These are phyloP conservation scores for Tetranychus piercei DNA, from an alignment of 2,888 invertebrate genomes.

Conservation along the genomic window DNA sequence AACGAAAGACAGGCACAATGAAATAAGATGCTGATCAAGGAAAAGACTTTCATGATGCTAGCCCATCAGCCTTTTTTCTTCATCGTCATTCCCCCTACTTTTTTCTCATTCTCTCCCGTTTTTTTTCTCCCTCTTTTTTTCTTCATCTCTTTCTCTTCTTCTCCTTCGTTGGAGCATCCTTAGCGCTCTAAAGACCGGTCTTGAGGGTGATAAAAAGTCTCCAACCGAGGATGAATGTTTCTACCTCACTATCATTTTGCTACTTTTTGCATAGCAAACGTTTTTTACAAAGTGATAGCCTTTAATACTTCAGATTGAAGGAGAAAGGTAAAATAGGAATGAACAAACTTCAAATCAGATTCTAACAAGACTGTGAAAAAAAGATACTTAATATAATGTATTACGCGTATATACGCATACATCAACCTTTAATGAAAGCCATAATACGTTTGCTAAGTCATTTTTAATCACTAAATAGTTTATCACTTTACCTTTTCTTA, in stretches of 20 bases:
- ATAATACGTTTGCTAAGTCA: neutral
- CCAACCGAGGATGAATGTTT: neutral
- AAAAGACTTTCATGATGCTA: neutral
- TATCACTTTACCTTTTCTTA: neutral
- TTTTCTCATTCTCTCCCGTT: neutral
- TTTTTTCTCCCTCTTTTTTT: neutral
- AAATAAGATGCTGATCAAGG: neutral
- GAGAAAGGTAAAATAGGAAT: neutral
- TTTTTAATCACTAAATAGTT: neutral
- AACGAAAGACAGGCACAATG: neutral
- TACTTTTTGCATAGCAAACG: neutral
- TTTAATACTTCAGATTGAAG: neutral
- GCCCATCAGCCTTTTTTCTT: neutral
- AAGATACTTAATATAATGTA: neutral
- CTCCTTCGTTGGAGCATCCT: neutral
- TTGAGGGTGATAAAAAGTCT: conserved; percentile 1
- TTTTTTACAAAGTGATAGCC: neutral
- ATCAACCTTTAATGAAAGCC: neutral
- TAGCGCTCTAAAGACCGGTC: neutral
- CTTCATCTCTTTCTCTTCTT: neutral
- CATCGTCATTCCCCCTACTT: neutral
- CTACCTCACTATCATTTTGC: neutral
- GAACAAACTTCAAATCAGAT: neutral
- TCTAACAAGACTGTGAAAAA: neutral
- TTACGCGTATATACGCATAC: neutral